These are phyloP conservation scores for Colius striatus DNA, from an alignment of 2,113 vertebrate species.

Conservation along the genomic window DNA sequence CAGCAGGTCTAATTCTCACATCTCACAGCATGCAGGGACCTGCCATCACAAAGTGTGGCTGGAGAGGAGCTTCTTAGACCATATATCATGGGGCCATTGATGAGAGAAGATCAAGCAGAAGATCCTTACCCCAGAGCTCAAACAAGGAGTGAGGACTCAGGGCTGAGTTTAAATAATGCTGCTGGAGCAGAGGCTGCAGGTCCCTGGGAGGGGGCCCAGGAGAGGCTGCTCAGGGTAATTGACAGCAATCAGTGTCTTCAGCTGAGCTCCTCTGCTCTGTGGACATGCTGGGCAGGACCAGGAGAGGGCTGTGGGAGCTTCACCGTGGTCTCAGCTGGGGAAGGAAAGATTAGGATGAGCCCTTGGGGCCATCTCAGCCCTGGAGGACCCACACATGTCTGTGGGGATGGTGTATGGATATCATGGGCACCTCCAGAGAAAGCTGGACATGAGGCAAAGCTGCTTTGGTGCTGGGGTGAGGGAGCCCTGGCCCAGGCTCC, in stretches of 20 bases:
- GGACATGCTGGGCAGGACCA: neutral
- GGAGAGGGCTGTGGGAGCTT: neutral
- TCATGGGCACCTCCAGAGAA: neutral
- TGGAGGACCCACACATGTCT: neutral
- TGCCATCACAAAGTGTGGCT: neutral
- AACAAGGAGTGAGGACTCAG: neutral
- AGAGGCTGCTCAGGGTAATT: neutral
- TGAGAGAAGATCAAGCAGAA: neutral
- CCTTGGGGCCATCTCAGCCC: neutral
- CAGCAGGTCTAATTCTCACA: neutral
- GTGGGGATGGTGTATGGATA: fast-evolving
- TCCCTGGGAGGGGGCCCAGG: no score
- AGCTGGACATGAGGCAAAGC: no score
- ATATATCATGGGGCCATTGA: neutral
- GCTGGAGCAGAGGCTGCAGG: neutral
- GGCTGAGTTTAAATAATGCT: neutral
- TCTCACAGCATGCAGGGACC: neutral
- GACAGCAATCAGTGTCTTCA: neutral
- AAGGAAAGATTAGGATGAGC: neutral
- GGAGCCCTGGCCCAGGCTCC: no score
- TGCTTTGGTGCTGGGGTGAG: no score
- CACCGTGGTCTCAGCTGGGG: neutral
- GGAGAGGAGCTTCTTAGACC: neutral
- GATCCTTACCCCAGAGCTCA: neutral
- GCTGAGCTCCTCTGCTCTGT: neutral